These are phyloP conservation scores for Mizuhopecten yessoensis DNA, from an alignment of 1,140 invertebrate genomes.

Conservation along the genomic window DNA sequence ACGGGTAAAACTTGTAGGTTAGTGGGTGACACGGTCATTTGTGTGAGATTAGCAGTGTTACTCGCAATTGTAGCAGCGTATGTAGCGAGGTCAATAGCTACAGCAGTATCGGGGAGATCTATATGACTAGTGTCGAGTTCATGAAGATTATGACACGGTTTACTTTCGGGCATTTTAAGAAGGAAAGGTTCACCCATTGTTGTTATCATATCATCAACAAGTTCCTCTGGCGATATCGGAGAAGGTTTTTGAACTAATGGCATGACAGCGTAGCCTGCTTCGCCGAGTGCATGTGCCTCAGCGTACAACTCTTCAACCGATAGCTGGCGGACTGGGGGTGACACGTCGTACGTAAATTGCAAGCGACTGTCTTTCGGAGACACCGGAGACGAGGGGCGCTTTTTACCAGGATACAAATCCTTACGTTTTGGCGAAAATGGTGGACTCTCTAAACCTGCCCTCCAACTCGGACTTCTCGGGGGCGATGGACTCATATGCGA, in stretches of 20 bases:
- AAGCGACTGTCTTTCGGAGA: constrained; percentile 74
- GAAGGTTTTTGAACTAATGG: constrained; percentile 69
- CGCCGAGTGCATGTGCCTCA: constrained; percentile 54
- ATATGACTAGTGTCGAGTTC: constrained; percentile 10
- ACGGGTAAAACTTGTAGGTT: constrained; percentile 69
- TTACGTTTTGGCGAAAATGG: constrained; percentile 78
- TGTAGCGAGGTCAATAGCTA: constrained; percentile 80
- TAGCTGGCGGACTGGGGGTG: constrained; percentile 73
- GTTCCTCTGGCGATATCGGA: constrained; percentile 76
- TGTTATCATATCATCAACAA: constrained; percentile 58
- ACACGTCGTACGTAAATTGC: constrained; percentile 78
- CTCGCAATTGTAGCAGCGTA: constrained; percentile 82
- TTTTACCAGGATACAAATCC: constrained; percentile 79
- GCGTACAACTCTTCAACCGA: constrained; percentile 74
- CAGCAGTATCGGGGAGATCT: constrained; percentile 66
- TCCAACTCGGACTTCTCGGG: constrained; percentile 79
- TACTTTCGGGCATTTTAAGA: constrained; percentile 31
- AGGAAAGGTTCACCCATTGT: constrained; percentile 18
- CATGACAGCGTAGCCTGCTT: constrained; percentile 60
- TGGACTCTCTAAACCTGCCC: constrained; percentile 79
- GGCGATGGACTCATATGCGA: constrained; percentile 75
- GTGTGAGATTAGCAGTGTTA: constrained; percentile 81
- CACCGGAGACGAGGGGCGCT: constrained; percentile 71
- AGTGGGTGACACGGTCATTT: constrained; percentile 81
- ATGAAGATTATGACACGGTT: constrained; percentile 25